Evolutionary conservation across 2,888 invertebrate genomes (phyloP), one percentile per base, ranked within the genome.

Genomic region (Polymixis lichenea): DNA sequence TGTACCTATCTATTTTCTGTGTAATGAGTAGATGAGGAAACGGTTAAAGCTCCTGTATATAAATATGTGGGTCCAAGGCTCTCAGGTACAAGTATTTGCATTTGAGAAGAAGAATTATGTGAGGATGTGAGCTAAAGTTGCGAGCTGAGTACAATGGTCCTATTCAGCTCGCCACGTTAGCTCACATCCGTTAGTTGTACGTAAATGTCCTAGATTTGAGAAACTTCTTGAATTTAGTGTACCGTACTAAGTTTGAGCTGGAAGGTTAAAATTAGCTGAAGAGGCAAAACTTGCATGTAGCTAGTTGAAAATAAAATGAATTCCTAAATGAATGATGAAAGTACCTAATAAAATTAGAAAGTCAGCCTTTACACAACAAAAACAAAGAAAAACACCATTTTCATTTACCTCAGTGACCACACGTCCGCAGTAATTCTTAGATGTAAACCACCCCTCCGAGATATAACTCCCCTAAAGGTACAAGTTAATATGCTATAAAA

Each of bases 401-500:
- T 53, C 1, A 22, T 15, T 28, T 46, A 22, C 19, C 25, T 9
- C 15, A 1, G 6, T 62, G 64, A 65, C 49, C 28, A 62, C 51
- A 55, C 9, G 3, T 28, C 28, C 43, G 32, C 51, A 51, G 71
- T 68, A 78, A 71, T 25, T 68, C 32, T 68, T 11, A 25, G n/a
- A 72, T 60, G 55, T 60, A 49, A 77, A 70, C 69, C 61, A 22
- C 32, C 43, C 51, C 28, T 11, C 15, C 60, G 25, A 69, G 55
- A 74, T 28, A 74, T 71, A 61, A 75, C 67, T 38, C n/a, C 64
- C 56, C 19, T 51, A 68, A 66, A 76, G 55, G 53, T 78, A 69
- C 70, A 64, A 83, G 51, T 66, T 66, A 80, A 77, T 78, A 78
- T 64, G 64, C 75, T 38, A 85, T 83, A 81, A 85, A 85, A 77